Evolutionary conservation across 1,140 invertebrate species (phyloP).

Genomic region (Papilio helenus): DNA sequence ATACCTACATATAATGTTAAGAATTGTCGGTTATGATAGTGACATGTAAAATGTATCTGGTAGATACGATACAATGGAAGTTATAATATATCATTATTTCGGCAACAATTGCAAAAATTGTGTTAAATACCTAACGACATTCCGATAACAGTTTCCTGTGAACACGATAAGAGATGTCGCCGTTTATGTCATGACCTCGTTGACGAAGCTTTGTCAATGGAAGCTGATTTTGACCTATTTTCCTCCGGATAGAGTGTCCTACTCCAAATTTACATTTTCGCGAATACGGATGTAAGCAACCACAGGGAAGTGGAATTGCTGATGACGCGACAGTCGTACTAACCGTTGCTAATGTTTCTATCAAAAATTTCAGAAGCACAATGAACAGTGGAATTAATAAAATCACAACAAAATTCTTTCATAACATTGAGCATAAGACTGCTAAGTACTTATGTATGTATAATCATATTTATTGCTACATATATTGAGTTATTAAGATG

Average conservation of each 20-base stretch:
- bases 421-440: neutral
- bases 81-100: conserved; percentile 72
- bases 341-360: neutral
- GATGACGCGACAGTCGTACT: neutral
- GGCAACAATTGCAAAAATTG: conserved; percentile 81
- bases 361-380: neutral
- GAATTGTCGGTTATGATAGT: conserved; percentile 33
- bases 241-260: conserved; percentile 41
- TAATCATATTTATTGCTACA: neutral
- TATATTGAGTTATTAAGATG: neutral
- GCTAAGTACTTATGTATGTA: neutral
- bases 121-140: conserved; percentile 77
- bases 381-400: conserved; percentile 5
- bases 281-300: conserved; percentile 14
- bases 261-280: conserved; percentile 33
- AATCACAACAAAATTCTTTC: neutral
- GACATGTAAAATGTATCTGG: conserved; percentile 41
- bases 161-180: conserved; percentile 67
- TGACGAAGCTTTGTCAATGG: conserved; percentile 78
- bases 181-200: conserved; percentile 75
- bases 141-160: conserved; percentile 76
- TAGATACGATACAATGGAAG: conserved; percentile 60
- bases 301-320: neutral
- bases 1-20: neutral
- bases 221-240: conserved; percentile 80